Base-by-base conservation (phyloP, 2,797 vertebrate species). In the Sebastes jordani region DNA sequence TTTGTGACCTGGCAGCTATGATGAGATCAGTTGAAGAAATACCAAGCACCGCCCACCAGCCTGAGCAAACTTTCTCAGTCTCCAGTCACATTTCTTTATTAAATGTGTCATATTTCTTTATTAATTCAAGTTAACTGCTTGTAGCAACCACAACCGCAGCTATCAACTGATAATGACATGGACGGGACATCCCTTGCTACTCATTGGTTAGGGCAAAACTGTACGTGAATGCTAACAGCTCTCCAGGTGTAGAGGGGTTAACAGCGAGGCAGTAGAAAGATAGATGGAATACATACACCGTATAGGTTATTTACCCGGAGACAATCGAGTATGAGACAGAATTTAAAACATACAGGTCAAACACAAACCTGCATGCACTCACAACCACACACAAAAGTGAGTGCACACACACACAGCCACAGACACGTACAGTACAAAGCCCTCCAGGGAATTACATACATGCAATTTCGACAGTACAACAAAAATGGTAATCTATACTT, bases 401-500 rank as follows among this genome's bases (percentile, higher is more conserved):
- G 4, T 30, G 69, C 58, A 78, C 60, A 65, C 71, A 46, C 23
- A 64, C 71, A 52, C 9, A 67, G 27, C 3, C 22, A 64, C n/a
- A 20, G 2, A 62, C 18, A 65, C 27, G n/a, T 38, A 49, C 20
- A 56, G 58, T 18, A 18, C 63, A 38, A 78, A 79, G 13, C 54
- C 54, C 81, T 69, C 30, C 10, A 4, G 74, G 71, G 58, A 85
- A 87, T 85, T 82, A 20, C 82, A 82, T 80, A 71, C 62, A 72
- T 85, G 71, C 78, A 71, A 65, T 87, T 85, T 74, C n/a, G 30
- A 84, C 49, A 38, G 60, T 60, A 32, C 74, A 74, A 89, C 78
- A 80, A 74, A 89, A 90, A 88, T 79, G 78, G 76, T 84, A 91
- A 91, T 93, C 88, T 84, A 90, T 90, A 88, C 81, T 77, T 77